Percentiles rank a stretch among this genome's conserved stretches.
Conservation (phyloP, 1,140 invertebrate species). For the Drosophila nikananu region DNA sequence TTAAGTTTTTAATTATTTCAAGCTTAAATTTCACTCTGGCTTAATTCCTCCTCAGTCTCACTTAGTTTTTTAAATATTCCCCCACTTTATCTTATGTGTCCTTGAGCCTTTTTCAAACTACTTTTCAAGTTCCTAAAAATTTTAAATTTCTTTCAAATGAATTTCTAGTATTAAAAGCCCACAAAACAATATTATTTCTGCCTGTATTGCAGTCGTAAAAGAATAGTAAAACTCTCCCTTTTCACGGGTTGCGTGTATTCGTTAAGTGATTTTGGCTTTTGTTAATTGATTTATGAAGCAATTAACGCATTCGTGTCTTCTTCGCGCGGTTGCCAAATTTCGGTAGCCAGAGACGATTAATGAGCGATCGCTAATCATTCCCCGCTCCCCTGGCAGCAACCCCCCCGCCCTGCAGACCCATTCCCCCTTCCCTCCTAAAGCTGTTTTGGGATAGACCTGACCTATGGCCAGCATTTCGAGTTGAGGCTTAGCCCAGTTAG, state of each 20-base stretch:
- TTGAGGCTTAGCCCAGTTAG: constrained; percentile 51
- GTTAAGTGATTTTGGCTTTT: constrained; percentile 12
- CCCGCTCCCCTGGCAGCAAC: too few species aligned
- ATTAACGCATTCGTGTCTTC: constrained; percentile 34
- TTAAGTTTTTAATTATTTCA: neutral
- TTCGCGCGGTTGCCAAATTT: constrained; percentile 52
- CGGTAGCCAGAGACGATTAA: constrained; percentile 56
- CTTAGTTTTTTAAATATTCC: too few species aligned
- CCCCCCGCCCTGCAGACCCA: too few species aligned
- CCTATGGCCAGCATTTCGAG: constrained; percentile 45
- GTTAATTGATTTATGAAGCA: constrained; percentile 39
- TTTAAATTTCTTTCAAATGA: neutral
- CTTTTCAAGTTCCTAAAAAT: neutral
- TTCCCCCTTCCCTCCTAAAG: neutral
- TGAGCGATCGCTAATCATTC: constrained; percentile 59
- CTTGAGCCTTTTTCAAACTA: neutral
- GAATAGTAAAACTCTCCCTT: constrained; percentile 34
- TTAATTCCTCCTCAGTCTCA: neutral
- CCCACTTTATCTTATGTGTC: neutral
- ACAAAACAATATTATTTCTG: neutral
- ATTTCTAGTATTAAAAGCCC: too few species aligned
- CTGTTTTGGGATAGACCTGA: constrained; percentile 34
- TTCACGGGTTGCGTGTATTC: neutral
- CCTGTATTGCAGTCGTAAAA: constrained; percentile 1
- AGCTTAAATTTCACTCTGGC: neutral